phyloP scores from a whole-genome alignment of 2,113 vertebrate species.

The Aplodontia rufa region DNA sequence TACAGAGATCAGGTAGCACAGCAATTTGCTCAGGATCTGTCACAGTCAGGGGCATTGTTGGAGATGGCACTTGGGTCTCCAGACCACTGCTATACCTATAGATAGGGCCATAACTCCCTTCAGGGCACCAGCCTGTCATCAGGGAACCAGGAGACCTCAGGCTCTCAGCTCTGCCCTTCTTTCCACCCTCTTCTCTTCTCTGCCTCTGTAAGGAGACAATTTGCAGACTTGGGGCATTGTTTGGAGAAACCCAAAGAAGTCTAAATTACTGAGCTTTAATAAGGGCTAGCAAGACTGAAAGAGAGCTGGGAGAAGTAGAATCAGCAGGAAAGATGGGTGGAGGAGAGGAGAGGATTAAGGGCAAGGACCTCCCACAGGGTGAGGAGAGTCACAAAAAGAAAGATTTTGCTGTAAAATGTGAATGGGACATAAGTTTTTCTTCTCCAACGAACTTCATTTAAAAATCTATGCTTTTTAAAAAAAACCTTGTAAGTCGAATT shows the following conservation, averaged over 20 bases:
- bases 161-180: background rate
- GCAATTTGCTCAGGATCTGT: background rate
- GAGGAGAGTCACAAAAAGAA: background rate
- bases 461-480: conserved; percentile 13
- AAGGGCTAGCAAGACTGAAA: background rate
- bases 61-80: background rate
- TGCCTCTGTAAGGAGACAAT: background rate
- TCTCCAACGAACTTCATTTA: background rate
- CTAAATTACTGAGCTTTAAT: background rate
- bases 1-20: background rate
- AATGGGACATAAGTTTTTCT: background rate
- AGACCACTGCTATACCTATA: background rate
- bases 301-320: background rate
- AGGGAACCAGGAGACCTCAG: background rate
- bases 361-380: background rate
- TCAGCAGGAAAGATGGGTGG: background rate
- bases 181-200: background rate
- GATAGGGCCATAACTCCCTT: background rate
- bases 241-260: background rate
- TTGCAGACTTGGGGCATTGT: background rate
- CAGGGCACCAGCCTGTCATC: background rate
- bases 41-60: background rate
- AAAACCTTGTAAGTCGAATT: conserved; percentile 7
- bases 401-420: background rate
- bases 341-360: background rate